Conservation (phyloP, 2,113 vertebrate genomes). For the Chitala chitala region DNA sequence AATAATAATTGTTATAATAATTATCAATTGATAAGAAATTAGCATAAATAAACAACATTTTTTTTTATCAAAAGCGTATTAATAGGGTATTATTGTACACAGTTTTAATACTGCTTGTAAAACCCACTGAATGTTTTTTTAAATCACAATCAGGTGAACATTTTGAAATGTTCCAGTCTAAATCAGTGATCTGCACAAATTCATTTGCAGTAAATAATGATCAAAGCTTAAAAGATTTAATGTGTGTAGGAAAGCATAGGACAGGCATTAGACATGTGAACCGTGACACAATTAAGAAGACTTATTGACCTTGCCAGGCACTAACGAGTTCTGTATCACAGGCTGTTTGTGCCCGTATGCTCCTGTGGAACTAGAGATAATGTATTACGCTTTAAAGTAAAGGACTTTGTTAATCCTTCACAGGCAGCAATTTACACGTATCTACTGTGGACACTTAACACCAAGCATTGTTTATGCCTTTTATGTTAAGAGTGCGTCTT, state of each 20-base stretch:
- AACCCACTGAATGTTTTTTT: neutral
- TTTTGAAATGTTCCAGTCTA: no score
- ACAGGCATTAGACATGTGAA: neutral
- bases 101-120: neutral
- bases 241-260: neutral
- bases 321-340: neutral
- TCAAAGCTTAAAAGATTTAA: neutral
- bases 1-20: no score
- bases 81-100: no score
- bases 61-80: neutral
- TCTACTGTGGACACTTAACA: neutral
- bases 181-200: conserved; percentile 5
- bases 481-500: neutral
- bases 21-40: no score
- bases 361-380: neutral
- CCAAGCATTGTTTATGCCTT: neutral
- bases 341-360: neutral
- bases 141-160: no score
- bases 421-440: neutral
- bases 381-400: neutral
- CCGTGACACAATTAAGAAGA: neutral
- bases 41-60: no score
- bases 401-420: neutral
- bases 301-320: conserved; percentile 7
- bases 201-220: conserved; percentile 10